Conservation (phyloP, 2,888 invertebrate genomes). For the Trileptium ribeirensis region DNA sequence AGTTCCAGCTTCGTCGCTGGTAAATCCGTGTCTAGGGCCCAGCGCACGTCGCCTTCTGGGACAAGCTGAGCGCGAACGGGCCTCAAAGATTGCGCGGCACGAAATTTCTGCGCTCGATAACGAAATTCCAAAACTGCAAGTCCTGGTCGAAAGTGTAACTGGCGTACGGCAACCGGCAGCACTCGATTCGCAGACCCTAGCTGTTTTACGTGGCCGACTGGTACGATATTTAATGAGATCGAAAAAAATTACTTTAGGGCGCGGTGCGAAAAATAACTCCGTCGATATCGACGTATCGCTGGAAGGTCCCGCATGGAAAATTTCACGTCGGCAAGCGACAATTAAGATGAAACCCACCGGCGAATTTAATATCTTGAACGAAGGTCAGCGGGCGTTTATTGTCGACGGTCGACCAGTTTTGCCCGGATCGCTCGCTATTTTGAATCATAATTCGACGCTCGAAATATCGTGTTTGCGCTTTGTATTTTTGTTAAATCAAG, state of each 20-base stretch:
- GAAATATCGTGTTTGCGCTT: conserved; percentile 56
- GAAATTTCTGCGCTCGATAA: conserved; percentile 82
- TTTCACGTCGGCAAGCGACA: conserved; percentile 60
- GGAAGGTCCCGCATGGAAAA: conserved; percentile 81
- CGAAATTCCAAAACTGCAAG: conserved; percentile 82
- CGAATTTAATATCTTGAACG: conserved; percentile 71
- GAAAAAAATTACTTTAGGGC: conserved; percentile 78
- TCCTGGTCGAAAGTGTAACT: conserved; percentile 75
- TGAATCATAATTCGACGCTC: conserved; percentile 86
- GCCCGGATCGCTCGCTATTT: conserved; percentile 75
- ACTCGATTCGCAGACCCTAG: conserved; percentile 85
- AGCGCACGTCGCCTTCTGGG: neutral
- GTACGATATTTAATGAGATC: conserved; percentile 90
- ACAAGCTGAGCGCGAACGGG: neutral
- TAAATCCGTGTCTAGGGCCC: neutral
- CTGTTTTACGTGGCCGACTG: conserved; percentile 78
- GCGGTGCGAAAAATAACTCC: conserved; percentile 74
- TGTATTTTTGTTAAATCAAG: conserved; percentile 23
- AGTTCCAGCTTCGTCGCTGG: too few species aligned
- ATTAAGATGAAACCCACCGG: conserved; percentile 81
- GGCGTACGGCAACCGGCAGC: conserved; percentile 67
- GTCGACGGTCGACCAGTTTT: conserved; percentile 85
- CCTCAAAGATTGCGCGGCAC: neutral
- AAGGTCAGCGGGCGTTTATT: conserved; percentile 86
- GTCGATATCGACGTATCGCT: conserved; percentile 87